Base-by-base conservation (phyloP, 2,797 vertebrate species). In the Pogoniulus pusillus region DNA sequence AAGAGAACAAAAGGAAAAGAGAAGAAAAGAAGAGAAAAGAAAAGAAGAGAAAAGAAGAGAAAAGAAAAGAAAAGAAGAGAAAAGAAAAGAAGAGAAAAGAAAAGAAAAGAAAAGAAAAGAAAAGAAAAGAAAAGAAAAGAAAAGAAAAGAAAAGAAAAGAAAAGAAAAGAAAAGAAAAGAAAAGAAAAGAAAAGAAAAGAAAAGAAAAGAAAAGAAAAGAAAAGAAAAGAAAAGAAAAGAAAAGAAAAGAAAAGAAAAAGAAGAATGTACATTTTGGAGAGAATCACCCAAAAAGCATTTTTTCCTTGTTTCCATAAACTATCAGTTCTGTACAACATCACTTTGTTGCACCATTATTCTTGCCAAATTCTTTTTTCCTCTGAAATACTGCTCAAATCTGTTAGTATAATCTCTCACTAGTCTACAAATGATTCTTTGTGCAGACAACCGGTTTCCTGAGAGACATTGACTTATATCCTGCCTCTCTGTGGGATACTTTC, bases 371-470 rank as follows among this genome's bases (percentile, higher is more conserved):
- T 82, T 79, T 64, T 77, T 79, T 75, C 75, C 72, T 0, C 32
- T 81, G 63, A 74, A 87, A 75, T 69, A 63, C 37, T 78, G 7
- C 34, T 73, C 72, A 84, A 89, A 66, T 37, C 51, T 77, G 27
- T 66, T 70, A 75, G 30, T 12, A 79, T 59, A 72, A 62, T 63
- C 47, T 94, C 35, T 81, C 2, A 1, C 30, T 78, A 26, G 74
- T 68, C 37, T 39, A 80, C 58, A 74, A 80, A 57, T 0, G 0
- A 69, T 43, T 70, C 53, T 89, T 82, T 59, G 39, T 68, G 75
- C 85, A 83, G 76, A 81, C 73, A 94, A 69, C 66, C 30, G 32
- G 34, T 81, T 94, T 94, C 76, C 87, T 83, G 76, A 81, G 55
- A 85, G 22, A 55, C 57, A 39, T 20, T 8, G 4, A 41, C 53